A percentile compares a stretch with the other conserved stretches of the same genome.
phyloP scores from a whole-genome alignment of 2,888 invertebrate genomes.

The Caenorhabditis becei region DNA sequence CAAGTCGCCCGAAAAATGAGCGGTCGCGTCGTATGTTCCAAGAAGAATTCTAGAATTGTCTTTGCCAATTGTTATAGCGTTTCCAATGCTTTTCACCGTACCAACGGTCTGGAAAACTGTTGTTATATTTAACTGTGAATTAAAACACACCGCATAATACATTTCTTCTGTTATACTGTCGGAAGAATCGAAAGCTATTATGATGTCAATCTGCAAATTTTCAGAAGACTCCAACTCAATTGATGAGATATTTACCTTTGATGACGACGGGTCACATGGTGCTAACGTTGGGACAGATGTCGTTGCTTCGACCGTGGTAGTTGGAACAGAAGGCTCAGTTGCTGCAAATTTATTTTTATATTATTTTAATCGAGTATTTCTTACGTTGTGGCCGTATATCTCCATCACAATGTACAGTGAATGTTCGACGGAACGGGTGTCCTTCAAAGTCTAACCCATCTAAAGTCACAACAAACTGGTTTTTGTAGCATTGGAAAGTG shows the following conservation, averaged over 20 bases:
- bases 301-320: constrained; percentile 13
- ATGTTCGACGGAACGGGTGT: constrained; percentile 72
- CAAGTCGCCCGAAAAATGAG: constrained; percentile 43
- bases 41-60: constrained; percentile 42
- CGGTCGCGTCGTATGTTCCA: constrained; percentile 58
- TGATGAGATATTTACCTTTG: constrained; percentile 34
- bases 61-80: constrained; percentile 28
- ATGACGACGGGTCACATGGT: constrained; percentile 46
- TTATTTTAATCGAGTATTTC: not conserved
- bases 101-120: constrained; percentile 44
- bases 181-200: constrained; percentile 65
- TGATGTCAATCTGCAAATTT: constrained; percentile 48
- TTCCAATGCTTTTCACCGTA: constrained; percentile 38
- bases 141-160: constrained; percentile 34
- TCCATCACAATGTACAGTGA: constrained; percentile 71
- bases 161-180: constrained; percentile 45
- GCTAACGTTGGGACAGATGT: constrained; percentile 26
- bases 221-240: not conserved
- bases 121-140: not conserved
- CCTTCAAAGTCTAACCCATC: constrained; percentile 71
- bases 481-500: constrained; percentile 65
- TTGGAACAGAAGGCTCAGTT: constrained; percentile 19
- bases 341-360: constrained; percentile 20
- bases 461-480: constrained; percentile 65
- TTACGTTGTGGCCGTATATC: constrained; percentile 41